Base-by-base conservation (phyloP, 2,888 invertebrate species). In the Lissocephala sabroskyi region DNA sequence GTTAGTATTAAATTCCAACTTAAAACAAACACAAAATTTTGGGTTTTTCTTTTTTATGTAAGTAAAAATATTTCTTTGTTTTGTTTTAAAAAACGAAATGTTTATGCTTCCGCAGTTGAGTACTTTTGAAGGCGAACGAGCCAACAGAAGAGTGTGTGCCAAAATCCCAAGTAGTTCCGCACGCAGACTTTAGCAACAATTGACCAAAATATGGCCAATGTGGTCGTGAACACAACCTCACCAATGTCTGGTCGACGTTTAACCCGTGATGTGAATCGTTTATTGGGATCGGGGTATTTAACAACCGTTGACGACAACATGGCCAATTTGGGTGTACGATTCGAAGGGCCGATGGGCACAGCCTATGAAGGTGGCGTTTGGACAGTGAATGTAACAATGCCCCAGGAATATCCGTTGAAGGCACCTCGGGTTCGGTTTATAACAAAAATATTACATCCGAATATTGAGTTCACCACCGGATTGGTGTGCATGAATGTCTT, bases 401-500 rank as follows among this genome's bases (percentile, higher is more conserved):
- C 70, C 0, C 62, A 51, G 41, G 64, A 73, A 7, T 70, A 70
- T 46, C 70, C 70, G n/a, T 29, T 66, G 37, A 68, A 62, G 56
- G 58, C 70, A 19, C 70, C 70, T 1, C 57, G 58, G 2, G 39
- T 70, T 19, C 62, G 68, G 19, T 70, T 70, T 19, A 33, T 62
- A 29, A 70, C 66, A 10, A 70, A 64, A 46, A 70, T 70, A 10
- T 32, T 68, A 42, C 70, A 70, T 49, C 70, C 70, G 23, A 70
- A 70, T 43, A 74, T 70, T 33, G 74, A 70, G 13, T 74, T 62
- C 19, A 62, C 49, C 19, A 56, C 66, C 7, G 70, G 70, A 3
- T 45, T 64, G 14, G 70, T 70, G 35, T 70, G 70, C 52, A 56
- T 73, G 66, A 70, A 70, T 45, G 70, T 73, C 14, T 62, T 70